A percentile compares a stretch with the other conserved stretches of the same genome.
phyloP scores from a whole-genome alignment of 92 coral and sea anemone species.

The Plumapathes pennacea region DNA sequence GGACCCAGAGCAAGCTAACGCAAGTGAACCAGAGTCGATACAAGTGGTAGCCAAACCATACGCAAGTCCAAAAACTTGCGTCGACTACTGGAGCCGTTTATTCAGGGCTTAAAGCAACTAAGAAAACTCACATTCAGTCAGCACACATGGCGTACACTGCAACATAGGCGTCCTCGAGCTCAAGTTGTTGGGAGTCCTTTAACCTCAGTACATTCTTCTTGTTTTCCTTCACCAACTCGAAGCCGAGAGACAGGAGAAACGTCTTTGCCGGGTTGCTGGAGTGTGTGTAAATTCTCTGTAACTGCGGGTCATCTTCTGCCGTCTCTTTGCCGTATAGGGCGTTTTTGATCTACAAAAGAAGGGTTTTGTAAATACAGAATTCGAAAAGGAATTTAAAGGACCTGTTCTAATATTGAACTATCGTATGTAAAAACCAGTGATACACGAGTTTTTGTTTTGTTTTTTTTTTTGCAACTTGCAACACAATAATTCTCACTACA shows the following conservation, averaged over 20 bases:
- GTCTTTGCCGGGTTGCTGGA: constrained; percentile 70
- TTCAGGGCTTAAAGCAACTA: too few species aligned
- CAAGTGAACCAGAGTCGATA: too few species aligned
- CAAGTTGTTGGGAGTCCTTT: constrained; percentile 22
- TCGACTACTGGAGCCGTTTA: too few species aligned
- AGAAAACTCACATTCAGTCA: constrained; percentile 12
- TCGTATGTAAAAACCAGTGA: too few species aligned
- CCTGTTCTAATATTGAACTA: not conserved
- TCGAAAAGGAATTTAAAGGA: not conserved
- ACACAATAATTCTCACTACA: not conserved
- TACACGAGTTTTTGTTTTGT: too few species aligned
- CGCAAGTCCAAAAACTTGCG: too few species aligned
- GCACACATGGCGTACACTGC: constrained; percentile 67
- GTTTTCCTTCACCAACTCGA: constrained; percentile 40
- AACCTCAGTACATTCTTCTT: constrained; percentile 39
- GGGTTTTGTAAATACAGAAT: not conserved
- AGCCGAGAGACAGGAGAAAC: constrained; percentile 73
- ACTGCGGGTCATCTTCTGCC: constrained; percentile 58
- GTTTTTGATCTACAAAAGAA: constrained; percentile 54
- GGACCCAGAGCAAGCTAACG: too few species aligned
- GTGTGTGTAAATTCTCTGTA: constrained; percentile 69
- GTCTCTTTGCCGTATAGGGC: constrained; percentile 59
- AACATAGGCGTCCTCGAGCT: constrained; percentile 76
- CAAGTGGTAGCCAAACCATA: too few species aligned
- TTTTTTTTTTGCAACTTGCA: too few species aligned